A percentile compares a stretch with the other conserved stretches of the same genome.
phyloP scores from a whole-genome alignment of 2,113 vertebrate species.

The Lontra canadensis region DNA sequence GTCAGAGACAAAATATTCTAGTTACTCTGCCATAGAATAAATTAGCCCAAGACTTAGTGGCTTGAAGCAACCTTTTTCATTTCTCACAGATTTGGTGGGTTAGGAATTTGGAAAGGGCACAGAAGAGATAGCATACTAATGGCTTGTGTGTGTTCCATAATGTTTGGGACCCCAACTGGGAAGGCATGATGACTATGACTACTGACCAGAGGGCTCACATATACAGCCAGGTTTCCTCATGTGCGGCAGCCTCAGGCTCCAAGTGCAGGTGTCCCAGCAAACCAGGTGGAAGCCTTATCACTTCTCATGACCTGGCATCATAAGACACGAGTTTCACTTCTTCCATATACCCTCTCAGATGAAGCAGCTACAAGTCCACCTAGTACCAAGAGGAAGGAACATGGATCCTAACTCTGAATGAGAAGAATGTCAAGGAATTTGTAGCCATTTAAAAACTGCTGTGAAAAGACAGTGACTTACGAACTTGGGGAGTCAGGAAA shows the following conservation, averaged over 20 bases:
- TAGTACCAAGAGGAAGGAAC: background rate
- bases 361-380: background rate
- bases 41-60: background rate
- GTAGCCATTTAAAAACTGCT: background rate
- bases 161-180: background rate
- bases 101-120: background rate
- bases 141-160: background rate
- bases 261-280: background rate
- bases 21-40: background rate
- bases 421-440: background rate
- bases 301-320: background rate
- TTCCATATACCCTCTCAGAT: background rate
- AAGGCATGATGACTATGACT: background rate
- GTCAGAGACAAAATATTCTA: background rate
- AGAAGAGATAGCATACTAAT: background rate
- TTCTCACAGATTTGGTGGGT: background rate
- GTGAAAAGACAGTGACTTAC: background rate
- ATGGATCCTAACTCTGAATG: background rate
- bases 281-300: fast-evolving
- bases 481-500: background rate
- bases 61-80: background rate
- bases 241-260: background rate
- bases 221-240: background rate
- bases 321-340: background rate
- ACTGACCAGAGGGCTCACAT: fast-evolving